A percentile compares a stretch with the other conserved stretches of the same genome.
These are phyloP conservation scores for Stenodera caucasica DNA, from an alignment of 2,888 invertebrate species.

Conservation along the genomic window DNA sequence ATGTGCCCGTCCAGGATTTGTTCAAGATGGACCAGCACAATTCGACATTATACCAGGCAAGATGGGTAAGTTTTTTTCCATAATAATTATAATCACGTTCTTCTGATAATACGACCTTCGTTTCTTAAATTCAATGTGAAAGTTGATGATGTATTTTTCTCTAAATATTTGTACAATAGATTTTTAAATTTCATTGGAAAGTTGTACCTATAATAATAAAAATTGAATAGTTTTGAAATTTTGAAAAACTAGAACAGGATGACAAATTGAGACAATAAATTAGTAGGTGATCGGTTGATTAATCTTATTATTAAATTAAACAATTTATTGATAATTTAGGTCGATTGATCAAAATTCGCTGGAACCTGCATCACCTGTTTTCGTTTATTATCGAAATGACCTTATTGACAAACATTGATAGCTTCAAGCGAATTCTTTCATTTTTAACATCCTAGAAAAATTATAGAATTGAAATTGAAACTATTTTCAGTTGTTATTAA, in stretches of 20 bases:
- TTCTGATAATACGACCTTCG: background rate
- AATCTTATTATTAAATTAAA: no score
- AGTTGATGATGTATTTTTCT: constrained; percentile 2
- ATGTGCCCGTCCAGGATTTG: constrained; percentile 74
- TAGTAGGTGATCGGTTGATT: no score
- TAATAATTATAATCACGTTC: constrained; percentile 12
- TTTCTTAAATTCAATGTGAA: background rate
- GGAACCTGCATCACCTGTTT: background rate
- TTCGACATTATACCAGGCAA: constrained; percentile 87
- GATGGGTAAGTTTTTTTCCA: constrained; percentile 68
- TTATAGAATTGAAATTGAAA: constrained; percentile 19
- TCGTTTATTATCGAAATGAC: background rate
- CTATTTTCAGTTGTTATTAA: constrained; percentile 15
- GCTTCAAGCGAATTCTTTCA: constrained; percentile 1
- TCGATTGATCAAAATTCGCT: background rate
- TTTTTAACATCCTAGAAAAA: background rate
- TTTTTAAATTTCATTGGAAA: background rate
- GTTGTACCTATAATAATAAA: constrained; percentile 4
- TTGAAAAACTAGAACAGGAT: constrained; percentile 5
- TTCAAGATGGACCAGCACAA: constrained; percentile 75
- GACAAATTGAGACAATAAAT: no score
- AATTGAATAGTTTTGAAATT: background rate
- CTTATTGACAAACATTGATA: background rate
- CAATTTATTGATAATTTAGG: background rate
- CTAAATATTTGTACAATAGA: constrained; percentile 5